A percentile compares a stretch with the other conserved stretches of the same genome.
phyloP scores from a whole-genome alignment of 2,113 vertebrate genomes.

The Trogon melanurus region DNA sequence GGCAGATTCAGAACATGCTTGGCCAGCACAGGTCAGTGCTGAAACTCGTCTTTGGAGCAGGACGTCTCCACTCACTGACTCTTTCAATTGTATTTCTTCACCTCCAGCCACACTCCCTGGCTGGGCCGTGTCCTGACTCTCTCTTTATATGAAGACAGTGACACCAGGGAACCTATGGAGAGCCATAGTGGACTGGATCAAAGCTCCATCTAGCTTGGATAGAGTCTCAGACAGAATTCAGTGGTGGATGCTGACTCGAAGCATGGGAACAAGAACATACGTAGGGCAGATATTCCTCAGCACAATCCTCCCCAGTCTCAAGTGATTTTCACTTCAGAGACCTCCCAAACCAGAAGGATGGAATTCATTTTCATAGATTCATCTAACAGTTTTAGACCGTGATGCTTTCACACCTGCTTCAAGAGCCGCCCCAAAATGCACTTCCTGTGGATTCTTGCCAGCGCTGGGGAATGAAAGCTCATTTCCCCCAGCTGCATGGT shows the following conservation, averaged over 20 bases:
- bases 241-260: not conserved
- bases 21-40: not conserved
- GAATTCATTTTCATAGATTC: not conserved
- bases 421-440: not conserved
- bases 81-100: not conserved
- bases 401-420: not conserved
- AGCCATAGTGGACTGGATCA: rapidly evolving
- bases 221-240: not conserved
- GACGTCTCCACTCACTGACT: not conserved
- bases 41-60: not conserved
- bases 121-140: not conserved
- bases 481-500: not conserved
- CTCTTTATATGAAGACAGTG: not conserved
- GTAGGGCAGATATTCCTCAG: not conserved
- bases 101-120: not conserved
- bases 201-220: not conserved
- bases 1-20: not conserved
- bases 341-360: not conserved
- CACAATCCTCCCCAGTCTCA: not conserved
- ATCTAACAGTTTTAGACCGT: not conserved
- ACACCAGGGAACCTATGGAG: not conserved
- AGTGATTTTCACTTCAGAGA: not conserved
- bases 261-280: not conserved
- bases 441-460: not conserved
- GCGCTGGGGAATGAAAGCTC: not conserved